phyloP scores from a whole-genome alignment of 2,888 invertebrate genomes.

The Oxystoma pomonae region DNA sequence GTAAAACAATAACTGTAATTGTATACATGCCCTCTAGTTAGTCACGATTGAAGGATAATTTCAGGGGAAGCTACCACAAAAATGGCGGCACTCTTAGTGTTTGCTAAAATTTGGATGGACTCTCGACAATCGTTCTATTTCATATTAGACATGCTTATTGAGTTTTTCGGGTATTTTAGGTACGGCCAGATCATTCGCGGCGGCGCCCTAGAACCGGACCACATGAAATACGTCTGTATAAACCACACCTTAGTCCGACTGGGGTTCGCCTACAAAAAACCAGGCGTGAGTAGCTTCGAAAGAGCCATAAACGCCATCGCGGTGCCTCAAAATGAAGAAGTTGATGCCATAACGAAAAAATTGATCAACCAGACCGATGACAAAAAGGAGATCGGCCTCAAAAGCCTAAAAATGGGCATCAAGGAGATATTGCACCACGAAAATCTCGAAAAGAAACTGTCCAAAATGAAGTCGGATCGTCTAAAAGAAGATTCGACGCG shows the following conservation, averaged over 20 bases:
- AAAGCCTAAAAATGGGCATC: not conserved
- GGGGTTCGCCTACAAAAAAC: slow-evolving; percentile 47
- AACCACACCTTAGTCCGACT: slow-evolving; percentile 62
- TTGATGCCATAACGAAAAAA: no score
- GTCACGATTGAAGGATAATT: no score
- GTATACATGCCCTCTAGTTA: no score
- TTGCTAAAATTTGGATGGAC: no score
- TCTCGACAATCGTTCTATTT: no score
- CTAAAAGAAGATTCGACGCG: no score
- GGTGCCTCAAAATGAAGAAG: not conserved
- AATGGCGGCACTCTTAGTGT: no score
- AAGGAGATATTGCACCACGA: not conserved
- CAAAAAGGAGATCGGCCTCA: not conserved
- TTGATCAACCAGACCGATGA: not conserved
- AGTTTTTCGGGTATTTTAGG: no score
- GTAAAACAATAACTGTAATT: no score
- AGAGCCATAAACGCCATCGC: slow-evolving; percentile 1
- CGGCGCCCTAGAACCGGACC: slow-evolving; percentile 63
- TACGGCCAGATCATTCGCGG: slow-evolving; percentile 56
- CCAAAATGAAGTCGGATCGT: not conserved
- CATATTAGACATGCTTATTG: no score
- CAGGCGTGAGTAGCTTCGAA: slow-evolving; percentile 1
- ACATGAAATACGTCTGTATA: slow-evolving; percentile 60
- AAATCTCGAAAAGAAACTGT: not conserved
- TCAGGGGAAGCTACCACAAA: no score